Evolutionary conservation across 1,140 invertebrate species (phyloP).

Genomic region (Eurosta solidaginis): DNA sequence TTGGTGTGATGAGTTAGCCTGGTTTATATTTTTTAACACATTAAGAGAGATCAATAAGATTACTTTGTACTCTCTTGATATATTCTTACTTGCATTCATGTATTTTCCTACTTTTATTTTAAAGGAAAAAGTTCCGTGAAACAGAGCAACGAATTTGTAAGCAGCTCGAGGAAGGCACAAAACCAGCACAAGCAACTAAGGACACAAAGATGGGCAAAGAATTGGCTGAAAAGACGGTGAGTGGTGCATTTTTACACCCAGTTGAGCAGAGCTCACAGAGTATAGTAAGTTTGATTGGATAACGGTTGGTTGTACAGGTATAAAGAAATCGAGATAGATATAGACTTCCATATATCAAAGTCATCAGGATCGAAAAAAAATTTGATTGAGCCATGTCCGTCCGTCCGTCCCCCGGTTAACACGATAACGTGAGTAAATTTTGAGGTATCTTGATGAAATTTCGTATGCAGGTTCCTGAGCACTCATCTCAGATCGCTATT

Average conservation of each 20-base stretch:
- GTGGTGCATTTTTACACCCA: background rate
- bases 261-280: no score
- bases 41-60: background rate
- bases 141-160: slow-evolving; percentile 52
- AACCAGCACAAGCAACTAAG: background rate
- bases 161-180: slow-evolving; percentile 40
- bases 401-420: no score
- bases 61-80: background rate
- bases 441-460: no score
- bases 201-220: background rate
- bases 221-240: slow-evolving; percentile 16
- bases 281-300: no score
- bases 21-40: background rate
- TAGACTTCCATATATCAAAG: no score
- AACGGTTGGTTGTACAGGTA: no score
- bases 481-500: no score
- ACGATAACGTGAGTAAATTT: no score
- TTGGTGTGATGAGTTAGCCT: background rate
- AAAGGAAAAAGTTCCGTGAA: slow-evolving; percentile 55
- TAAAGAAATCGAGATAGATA: no score
- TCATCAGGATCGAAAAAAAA: no score
- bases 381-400: no score
- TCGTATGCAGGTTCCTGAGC: no score
- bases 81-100: background rate
- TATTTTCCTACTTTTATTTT: background rate